phyloP scores from a whole-genome alignment of 2,888 invertebrate genomes.

The Pimpla rufipes region DNA sequence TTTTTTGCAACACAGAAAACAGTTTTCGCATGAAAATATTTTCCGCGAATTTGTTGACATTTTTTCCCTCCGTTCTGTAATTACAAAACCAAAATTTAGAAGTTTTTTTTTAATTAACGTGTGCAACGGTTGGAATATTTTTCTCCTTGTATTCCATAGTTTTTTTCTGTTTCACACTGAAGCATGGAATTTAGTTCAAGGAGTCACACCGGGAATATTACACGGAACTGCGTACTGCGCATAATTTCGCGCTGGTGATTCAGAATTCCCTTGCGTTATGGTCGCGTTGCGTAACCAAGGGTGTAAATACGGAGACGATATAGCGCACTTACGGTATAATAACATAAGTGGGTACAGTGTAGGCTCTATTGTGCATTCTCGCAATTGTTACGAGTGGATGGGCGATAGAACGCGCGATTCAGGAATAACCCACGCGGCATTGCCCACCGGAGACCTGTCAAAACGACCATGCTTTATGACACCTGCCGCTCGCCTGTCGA shows the following conservation, averaged over 20 bases:
- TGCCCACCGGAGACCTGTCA: slow-evolving; percentile 59
- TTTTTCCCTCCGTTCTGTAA: too few relatives aligned
- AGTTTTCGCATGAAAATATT: too few relatives aligned
- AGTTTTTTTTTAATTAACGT: not conserved
- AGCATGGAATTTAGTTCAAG: slow-evolving; percentile 22
- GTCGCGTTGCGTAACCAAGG: slow-evolving; percentile 36
- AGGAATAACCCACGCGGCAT: slow-evolving; percentile 53
- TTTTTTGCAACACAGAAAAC: too few relatives aligned
- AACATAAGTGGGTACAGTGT: slow-evolving; percentile 8
- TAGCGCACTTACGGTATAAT: not conserved
- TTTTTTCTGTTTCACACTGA: not conserved
- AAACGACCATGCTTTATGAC: slow-evolving; percentile 60
- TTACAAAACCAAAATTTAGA: too few relatives aligned
- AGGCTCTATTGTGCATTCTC: not conserved
- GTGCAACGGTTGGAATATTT: too few relatives aligned
- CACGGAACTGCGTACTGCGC: slow-evolving; percentile 12
- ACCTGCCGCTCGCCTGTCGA: slow-evolving; percentile 53
- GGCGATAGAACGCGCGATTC: slow-evolving; percentile 22
- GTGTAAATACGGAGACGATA: not conserved
- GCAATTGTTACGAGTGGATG: not conserved
- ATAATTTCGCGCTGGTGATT: slow-evolving; percentile 31
- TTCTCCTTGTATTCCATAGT: not conserved
- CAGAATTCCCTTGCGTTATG: not conserved
- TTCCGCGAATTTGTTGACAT: too few relatives aligned
- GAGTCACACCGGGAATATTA: not conserved